Conservation (phyloP, 1,140 invertebrate genomes). For the Hyphantria cunea region DNA sequence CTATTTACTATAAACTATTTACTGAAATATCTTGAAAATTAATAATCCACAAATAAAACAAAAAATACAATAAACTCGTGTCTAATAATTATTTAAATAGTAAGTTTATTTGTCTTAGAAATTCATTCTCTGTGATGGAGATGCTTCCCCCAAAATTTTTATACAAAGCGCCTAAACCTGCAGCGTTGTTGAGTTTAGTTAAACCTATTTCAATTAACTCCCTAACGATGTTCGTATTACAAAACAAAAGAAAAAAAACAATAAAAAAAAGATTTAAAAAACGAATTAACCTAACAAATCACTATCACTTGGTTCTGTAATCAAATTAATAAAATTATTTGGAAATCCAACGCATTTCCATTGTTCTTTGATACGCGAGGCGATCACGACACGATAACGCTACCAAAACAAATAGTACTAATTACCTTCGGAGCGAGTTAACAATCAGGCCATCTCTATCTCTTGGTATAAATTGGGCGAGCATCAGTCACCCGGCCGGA, state of each 20-base stretch:
- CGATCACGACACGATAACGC: slow-evolving; percentile 54
- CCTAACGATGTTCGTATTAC: background rate
- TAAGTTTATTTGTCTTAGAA: no score
- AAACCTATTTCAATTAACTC: no score
- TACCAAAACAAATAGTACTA: slow-evolving; percentile 71
- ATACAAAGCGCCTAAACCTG: background rate
- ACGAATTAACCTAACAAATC: slow-evolving; percentile 49
- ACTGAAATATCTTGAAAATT: no score
- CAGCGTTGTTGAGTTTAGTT: background rate
- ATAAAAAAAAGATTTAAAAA: slow-evolving; percentile 19
- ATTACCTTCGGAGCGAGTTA: slow-evolving; percentile 68
- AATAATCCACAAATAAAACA: no score
- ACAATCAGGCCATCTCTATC: slow-evolving; percentile 60
- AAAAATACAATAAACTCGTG: no score
- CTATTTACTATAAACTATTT: no score
- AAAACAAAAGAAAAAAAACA: background rate
- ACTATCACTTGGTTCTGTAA: slow-evolving; percentile 40
- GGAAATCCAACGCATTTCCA: slow-evolving; percentile 55
- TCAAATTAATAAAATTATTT: slow-evolving; percentile 60
- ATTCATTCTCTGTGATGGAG: no score
- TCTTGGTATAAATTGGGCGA: slow-evolving; percentile 45
- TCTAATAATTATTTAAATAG: no score
- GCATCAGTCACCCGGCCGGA: slow-evolving; percentile 41
- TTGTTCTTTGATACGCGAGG: slow-evolving; percentile 46
- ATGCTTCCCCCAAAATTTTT: no score